A percentile compares a stretch with the other conserved stretches of the same genome.
Evolutionary conservation across 2,888 invertebrate genomes (phyloP).

Genomic region (Cheiracanthium punctorium): DNA sequence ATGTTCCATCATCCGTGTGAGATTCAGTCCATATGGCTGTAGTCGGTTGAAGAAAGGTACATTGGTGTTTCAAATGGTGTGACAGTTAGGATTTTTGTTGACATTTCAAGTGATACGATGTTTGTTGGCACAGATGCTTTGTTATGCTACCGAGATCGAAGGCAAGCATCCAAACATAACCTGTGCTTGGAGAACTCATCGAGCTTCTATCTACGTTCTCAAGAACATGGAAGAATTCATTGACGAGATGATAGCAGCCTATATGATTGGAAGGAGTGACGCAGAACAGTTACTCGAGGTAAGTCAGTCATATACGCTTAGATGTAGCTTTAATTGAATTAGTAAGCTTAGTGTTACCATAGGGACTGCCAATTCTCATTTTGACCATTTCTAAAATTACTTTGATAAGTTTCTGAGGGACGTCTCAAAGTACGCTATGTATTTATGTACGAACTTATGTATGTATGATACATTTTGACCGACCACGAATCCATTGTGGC

Average conservation of each 20-base stretch:
- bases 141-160: constrained; percentile 24
- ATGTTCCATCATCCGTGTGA: too few relatives aligned
- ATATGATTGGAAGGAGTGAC: constrained; percentile 39
- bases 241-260: constrained; percentile 30
- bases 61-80: background rate
- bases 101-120: too few relatives aligned
- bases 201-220: constrained; percentile 42
- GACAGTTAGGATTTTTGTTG: background rate
- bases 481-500: too few relatives aligned
- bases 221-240: constrained; percentile 44
- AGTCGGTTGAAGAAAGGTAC: too few relatives aligned
- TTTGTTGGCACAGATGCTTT: constrained; percentile 41
- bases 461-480: too few relatives aligned
- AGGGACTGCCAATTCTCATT: background rate
- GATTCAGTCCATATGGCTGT: too few relatives aligned
- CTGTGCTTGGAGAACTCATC: constrained; percentile 45
- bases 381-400: too few relatives aligned
- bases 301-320: background rate
- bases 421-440: too few relatives aligned
- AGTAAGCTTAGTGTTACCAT: background rate
- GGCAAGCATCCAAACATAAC: constrained; percentile 11
- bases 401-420: too few relatives aligned
- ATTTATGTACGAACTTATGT: too few relatives aligned
- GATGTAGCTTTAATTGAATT: too few relatives aligned
- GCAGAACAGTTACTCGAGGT: constrained; percentile 34